Conservation (phyloP, 1,140 invertebrate species). For the Heterodera carotae region DNA sequence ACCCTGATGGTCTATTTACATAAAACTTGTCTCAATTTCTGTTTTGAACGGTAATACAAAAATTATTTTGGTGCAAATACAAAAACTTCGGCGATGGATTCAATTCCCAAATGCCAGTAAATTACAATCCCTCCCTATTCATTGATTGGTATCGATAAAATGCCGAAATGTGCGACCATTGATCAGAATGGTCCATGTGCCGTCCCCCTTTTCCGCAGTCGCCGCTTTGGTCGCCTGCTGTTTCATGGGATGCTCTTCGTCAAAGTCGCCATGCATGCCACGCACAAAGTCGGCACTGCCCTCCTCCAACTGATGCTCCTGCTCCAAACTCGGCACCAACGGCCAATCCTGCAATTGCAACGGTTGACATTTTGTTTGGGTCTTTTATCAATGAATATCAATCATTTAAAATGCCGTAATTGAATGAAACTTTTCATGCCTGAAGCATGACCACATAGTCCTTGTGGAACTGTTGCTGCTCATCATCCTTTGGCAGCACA, state of each 20-base stretch:
- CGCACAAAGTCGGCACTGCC: constrained; percentile 1
- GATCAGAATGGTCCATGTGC: neutral
- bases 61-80: constrained; percentile 28
- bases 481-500: constrained; percentile 54
- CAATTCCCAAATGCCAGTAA: no score
- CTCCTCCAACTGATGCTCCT: neutral
- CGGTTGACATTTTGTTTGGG: neutral
- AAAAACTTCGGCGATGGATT: no score
- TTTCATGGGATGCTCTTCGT: neutral
- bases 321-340: neutral
- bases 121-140: no score
- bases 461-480: constrained; percentile 41
- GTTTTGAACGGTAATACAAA: constrained; percentile 51
- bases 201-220: neutral
- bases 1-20: no score
- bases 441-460: constrained; percentile 14
- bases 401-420: neutral
- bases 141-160: neutral
- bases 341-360: neutral
- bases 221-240: neutral
- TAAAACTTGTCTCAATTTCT: no score
- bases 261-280: neutral
- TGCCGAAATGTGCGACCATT: neutral
- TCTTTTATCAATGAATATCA: no score
- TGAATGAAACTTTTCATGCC: neutral